A percentile compares a stretch with the other conserved stretches of the same genome.
Conservation (phyloP, 2,888 invertebrate species). For the Hypselothyrea guttata region DNA sequence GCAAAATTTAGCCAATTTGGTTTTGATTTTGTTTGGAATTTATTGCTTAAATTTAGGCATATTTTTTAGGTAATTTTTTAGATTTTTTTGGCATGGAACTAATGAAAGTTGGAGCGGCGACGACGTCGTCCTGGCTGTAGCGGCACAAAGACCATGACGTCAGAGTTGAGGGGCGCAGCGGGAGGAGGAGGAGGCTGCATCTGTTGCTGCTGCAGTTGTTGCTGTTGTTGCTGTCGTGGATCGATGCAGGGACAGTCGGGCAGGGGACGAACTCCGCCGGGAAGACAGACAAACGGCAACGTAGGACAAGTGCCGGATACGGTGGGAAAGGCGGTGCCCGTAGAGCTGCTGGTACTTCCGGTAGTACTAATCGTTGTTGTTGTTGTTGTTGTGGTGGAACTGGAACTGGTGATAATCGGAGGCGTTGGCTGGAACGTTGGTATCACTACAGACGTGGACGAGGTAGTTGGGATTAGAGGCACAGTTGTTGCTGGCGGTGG, state of each 20-base stretch:
- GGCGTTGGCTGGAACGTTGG: slow-evolving; percentile 59
- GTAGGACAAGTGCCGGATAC: slow-evolving; percentile 56
- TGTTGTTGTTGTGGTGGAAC: slow-evolving; percentile 26
- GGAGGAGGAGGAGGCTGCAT: slow-evolving; percentile 8
- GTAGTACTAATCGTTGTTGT: slow-evolving; percentile 27
- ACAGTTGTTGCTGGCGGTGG: slow-evolving; percentile 38
- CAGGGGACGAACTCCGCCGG: slow-evolving; percentile 74
- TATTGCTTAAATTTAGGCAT: slow-evolving; percentile 42
- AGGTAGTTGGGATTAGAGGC: slow-evolving; percentile 53
- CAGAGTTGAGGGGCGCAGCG: slow-evolving; percentile 51
- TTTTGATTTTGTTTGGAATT: slow-evolving; percentile 39
- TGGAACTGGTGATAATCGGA: slow-evolving; percentile 39
- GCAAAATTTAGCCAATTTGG: slow-evolving; percentile 47
- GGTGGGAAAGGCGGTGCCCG: slow-evolving; percentile 38
- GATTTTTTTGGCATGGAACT: no score
- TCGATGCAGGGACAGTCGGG: slow-evolving; percentile 81
- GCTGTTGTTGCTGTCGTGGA: slow-evolving; percentile 67
- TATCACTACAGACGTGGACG: slow-evolving; percentile 50
- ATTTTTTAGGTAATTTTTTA: slow-evolving; percentile 9
- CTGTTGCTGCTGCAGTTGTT: slow-evolving; percentile 12
- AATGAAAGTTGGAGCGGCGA: slow-evolving; percentile 36
- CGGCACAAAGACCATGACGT: slow-evolving; percentile 75
- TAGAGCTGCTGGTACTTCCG: slow-evolving; percentile 16
- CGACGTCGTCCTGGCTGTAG: slow-evolving; percentile 51
- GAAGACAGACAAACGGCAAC: slow-evolving; percentile 75